Conservation (phyloP, 2,113 vertebrate genomes). For the Ibidorhyncha struthersii region DNA sequence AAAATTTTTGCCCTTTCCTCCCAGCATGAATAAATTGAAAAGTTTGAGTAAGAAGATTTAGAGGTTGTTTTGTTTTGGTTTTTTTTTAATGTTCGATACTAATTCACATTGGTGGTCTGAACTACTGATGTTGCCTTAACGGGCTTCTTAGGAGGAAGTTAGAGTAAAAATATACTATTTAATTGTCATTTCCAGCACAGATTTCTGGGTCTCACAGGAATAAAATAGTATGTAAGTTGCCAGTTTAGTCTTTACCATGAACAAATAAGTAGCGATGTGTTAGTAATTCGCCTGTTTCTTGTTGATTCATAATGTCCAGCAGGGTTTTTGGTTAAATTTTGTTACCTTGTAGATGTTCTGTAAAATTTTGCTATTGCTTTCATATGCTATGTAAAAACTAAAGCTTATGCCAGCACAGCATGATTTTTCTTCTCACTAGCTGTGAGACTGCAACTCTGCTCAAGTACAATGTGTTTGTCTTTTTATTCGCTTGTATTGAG, state of each 20-base stretch:
- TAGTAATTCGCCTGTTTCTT: neutral
- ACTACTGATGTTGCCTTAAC: neutral
- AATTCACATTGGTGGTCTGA: neutral
- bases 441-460: neutral
- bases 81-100: neutral
- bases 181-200: neutral
- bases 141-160: neutral
- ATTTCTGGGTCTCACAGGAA: neutral
- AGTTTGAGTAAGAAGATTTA: neutral
- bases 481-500: neutral
- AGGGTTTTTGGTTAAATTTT: neutral
- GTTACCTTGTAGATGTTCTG: neutral
- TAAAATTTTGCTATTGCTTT: neutral
- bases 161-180: neutral
- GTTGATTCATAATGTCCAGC: neutral
- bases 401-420: neutral
- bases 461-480: neutral
- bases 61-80: neutral
- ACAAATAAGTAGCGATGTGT: neutral
- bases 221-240: neutral
- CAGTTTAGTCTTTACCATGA: neutral
- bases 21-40: neutral
- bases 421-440: neutral
- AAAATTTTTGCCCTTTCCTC: neutral
- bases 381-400: neutral